Evolutionary conservation across 2,797 vertebrate genomes (phyloP).

Genomic region (Stomatorhinus walkeri): DNA sequence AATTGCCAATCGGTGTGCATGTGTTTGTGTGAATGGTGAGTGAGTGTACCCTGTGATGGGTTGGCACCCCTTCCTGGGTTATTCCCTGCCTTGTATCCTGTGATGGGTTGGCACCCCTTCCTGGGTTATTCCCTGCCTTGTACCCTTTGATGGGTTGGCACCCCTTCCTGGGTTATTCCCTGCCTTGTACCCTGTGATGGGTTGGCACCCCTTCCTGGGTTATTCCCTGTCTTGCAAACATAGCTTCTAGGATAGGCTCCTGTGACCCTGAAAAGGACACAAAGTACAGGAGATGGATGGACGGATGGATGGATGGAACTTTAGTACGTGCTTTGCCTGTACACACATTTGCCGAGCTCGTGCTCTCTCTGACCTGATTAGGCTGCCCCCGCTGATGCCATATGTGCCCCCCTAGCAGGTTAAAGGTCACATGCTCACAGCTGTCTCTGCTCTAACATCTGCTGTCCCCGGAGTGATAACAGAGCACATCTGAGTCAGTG

Average conservation of each 20-base stretch:
- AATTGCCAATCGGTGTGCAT: neutral
- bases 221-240: neutral
- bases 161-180: neutral
- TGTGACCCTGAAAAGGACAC: neutral
- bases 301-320: neutral
- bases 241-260: neutral
- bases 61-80: too few species aligned
- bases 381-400: neutral
- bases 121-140: too few species aligned
- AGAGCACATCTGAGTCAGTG: neutral
- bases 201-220: neutral
- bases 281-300: neutral
- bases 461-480: neutral
- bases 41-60: too few species aligned
- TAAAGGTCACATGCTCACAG: slow-evolving; percentile 1
- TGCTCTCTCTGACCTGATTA: neutral
- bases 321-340: neutral
- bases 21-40: too few species aligned
- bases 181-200: neutral
- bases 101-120: too few species aligned
- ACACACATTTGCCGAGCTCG: neutral
- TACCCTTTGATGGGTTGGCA: neutral
- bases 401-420: neutral
- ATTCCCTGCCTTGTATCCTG: neutral
- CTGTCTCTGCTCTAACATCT: neutral